Percentiles rank a stretch among this genome's conserved stretches.
These are phyloP conservation scores for Epirrhoe alternata DNA, from an alignment of 2,888 invertebrate species.

Conservation along the genomic window DNA sequence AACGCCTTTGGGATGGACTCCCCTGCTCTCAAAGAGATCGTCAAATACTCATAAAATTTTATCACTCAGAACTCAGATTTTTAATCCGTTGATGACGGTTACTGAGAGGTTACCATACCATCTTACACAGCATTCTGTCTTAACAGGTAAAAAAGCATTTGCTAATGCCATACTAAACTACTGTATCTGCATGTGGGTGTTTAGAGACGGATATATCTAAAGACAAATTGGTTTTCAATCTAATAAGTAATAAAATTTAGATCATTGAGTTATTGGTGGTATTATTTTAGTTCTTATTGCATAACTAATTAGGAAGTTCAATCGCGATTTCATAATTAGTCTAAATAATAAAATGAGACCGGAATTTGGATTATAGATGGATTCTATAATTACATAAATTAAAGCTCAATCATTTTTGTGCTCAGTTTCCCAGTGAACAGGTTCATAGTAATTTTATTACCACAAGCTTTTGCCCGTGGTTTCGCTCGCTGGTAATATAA, in stretches of 20 bases:
- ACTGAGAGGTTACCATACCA: too few species aligned
- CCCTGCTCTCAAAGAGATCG: too few species aligned
- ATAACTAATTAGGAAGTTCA: constrained; percentile 1
- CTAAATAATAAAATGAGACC: constrained; percentile 4
- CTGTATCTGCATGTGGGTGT: background rate
- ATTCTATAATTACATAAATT: background rate
- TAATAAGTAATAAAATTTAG: background rate
- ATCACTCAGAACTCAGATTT: too few species aligned
- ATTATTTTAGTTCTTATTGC: background rate
- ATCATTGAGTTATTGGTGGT: background rate
- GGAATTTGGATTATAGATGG: background rate
- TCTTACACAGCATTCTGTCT: too few species aligned
- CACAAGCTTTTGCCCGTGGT: background rate
- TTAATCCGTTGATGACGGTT: too few species aligned
- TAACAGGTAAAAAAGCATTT: too few species aligned
- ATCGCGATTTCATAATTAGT: constrained; percentile 1
- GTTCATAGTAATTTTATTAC: background rate
- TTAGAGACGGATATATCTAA: background rate
- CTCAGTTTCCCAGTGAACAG: background rate
- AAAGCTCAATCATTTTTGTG: background rate
- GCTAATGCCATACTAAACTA: too few species aligned
- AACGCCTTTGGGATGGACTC: too few species aligned
- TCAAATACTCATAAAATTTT: too few species aligned
- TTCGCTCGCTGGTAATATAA: too few species aligned
- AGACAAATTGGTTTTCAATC: constrained; percentile 1